Evolutionary conservation across 2,888 invertebrate genomes (phyloP).

Genomic region (Zele albiditarsus): DNA sequence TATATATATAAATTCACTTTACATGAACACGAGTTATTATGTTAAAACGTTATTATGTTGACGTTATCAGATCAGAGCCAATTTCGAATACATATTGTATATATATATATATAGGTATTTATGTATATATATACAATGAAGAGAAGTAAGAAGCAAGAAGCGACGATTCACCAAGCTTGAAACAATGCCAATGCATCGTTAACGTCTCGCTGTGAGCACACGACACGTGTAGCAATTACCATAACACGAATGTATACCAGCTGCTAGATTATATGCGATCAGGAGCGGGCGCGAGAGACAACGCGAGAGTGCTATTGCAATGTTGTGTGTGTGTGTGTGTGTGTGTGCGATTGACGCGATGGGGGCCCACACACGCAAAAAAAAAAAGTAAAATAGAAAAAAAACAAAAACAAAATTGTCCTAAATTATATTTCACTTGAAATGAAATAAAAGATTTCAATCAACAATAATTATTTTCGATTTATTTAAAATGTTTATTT

Average conservation of each 20-base stretch:
- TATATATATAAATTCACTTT: background rate
- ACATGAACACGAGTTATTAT: conserved; percentile 10
- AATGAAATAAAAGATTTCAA: no score
- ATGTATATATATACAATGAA: background rate
- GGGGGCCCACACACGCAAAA: background rate
- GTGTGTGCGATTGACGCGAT: background rate
- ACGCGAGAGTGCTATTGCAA: conserved; percentile 14
- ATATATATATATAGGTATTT: background rate
- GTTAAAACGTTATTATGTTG: conserved; percentile 2
- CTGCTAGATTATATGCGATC: conserved; percentile 38
- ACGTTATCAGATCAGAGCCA: conserved; percentile 9
- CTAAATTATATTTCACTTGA: no score
- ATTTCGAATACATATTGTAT: background rate
- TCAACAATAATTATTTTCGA: no score
- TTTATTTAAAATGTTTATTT: no score
- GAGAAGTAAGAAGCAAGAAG: conserved; percentile 4
- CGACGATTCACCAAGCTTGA: conserved; percentile 47
- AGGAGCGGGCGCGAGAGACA: background rate
- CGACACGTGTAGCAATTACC: conserved; percentile 66
- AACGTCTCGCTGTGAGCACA: conserved; percentile 43
- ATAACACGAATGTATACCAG: conserved; percentile 55
- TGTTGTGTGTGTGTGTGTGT: background rate
- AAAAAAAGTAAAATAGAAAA: background rate
- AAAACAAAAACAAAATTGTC: background rate
- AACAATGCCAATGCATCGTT: conserved; percentile 63